Evolutionary conservation across 2,888 invertebrate genomes (phyloP).

Genomic region (Vannuccia rotundouncinata): DNA sequence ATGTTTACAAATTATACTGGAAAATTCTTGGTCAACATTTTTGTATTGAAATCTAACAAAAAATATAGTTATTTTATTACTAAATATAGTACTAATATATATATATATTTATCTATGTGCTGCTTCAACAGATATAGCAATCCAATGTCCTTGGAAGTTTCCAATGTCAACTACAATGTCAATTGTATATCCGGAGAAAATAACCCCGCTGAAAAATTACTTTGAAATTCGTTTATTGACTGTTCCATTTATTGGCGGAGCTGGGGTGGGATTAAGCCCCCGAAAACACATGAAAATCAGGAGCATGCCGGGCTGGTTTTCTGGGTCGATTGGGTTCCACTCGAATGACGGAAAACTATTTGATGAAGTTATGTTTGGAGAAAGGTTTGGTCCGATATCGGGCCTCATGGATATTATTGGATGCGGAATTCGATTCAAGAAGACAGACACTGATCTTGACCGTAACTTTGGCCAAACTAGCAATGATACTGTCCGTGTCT

Average conservation of each 20-base stretch:
- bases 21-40: too few species aligned
- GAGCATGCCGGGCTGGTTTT: neutral
- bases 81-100: too few species aligned
- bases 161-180: too few species aligned
- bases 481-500: neutral
- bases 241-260: neutral
- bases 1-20: too few species aligned
- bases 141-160: too few species aligned
- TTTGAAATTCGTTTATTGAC: neutral
- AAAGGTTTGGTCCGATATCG: neutral
- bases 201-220: neutral
- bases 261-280: neutral
- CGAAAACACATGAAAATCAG: neutral
- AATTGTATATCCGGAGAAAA: neutral
- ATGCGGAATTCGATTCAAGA: neutral
- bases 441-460: too few species aligned
- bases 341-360: conserved; percentile 5
- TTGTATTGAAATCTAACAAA: too few species aligned
- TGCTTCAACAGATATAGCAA: too few species aligned
- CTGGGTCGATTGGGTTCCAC: conserved; percentile 8
- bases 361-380: neutral
- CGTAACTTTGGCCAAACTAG: neutral
- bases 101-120: too few species aligned
- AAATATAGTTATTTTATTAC: too few species aligned
- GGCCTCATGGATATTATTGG: neutral